Base-by-base conservation (phyloP, 2,797 vertebrate genomes). In the Molossus alvarezi region DNA sequence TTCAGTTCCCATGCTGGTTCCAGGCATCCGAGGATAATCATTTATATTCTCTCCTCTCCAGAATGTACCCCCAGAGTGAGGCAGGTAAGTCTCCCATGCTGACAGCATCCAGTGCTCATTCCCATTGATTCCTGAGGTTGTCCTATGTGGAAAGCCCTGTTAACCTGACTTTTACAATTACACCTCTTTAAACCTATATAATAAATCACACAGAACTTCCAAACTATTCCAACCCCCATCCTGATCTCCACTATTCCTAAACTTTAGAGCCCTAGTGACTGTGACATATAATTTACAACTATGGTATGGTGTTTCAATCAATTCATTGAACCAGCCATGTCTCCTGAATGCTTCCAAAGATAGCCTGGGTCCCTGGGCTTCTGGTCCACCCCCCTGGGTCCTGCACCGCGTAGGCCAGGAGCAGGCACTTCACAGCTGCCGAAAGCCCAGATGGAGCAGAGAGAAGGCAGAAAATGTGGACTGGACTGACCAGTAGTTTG, bases 61-160 rank as follows among this genome's bases (percentile, higher is more conserved):
- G 87, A 71, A 71, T 1, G 6, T 7, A 29, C 9, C 58, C 18
- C 90, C 53, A 1, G 1, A 6, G 12, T 8, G 45, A 94, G 23
- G 27, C 77, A 62, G 75, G 62, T 0, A 27, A 53, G n/a, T 15
- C 80, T 45, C 57, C 21, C 13, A 3, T 6, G 79, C 58, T 76
- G 58, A 53, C 12, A n/a, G 4, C 27, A n/a, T 9, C 15, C 6
- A 12, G 13, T 4, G 0, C 29, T 23, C 14, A 11, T 0, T 1
- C 11, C n/a, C 80, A 0, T 51, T 45, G 48, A n/a, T 25, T 37
- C 82, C 72, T 76, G 72, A 27, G 29, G 37, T 83, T 45, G 62
- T 62, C 29, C 62, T 23, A 15, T 0, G 0, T 17, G 23, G 20
- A 91, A 65, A 95, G 25, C 0, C 27, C 57, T 33, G 51, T 53